A percentile compares a stretch with the other conserved stretches of the same genome.
Evolutionary conservation across 2,113 vertebrate species (phyloP).

Genomic region (Alligator sinensis): DNA sequence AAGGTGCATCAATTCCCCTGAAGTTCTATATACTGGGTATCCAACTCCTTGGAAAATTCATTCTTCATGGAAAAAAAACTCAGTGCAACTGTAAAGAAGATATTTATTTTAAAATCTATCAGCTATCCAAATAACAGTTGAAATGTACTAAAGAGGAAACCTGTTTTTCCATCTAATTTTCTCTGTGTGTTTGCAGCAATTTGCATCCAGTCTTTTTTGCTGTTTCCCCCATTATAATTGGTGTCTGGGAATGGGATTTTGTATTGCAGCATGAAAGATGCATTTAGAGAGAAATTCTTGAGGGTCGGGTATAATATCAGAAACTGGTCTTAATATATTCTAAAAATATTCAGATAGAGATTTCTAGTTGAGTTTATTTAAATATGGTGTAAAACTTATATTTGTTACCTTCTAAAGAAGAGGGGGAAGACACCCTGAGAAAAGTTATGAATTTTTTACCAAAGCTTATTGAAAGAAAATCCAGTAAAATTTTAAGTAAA

Average conservation of each 20-base stretch:
- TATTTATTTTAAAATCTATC: not conserved
- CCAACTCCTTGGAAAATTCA: not conserved
- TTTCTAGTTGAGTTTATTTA: not conserved
- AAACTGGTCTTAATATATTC: not conserved
- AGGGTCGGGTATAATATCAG: not conserved
- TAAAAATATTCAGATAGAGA: not conserved
- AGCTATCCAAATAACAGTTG: not conserved
- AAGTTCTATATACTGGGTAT: not conserved
- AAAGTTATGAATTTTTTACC: not conserved
- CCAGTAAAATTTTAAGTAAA: not conserved
- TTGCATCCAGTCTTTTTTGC: not conserved
- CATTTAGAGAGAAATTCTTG: not conserved
- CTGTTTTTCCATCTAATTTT: not conserved
- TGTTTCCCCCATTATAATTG: not conserved
- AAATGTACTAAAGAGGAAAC: not conserved
- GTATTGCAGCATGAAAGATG: not conserved
- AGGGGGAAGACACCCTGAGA: not conserved
- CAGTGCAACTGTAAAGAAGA: not conserved
- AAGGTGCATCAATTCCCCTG: fast-evolving
- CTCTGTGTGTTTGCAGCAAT: not conserved
- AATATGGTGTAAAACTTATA: not conserved
- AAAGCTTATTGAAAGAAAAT: not conserved
- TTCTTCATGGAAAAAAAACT: not conserved
- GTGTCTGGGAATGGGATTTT: not conserved
- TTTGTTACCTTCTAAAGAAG: not conserved